Evolutionary conservation across 2,113 vertebrate species (phyloP).

Genomic region (Strix uralensis): DNA sequence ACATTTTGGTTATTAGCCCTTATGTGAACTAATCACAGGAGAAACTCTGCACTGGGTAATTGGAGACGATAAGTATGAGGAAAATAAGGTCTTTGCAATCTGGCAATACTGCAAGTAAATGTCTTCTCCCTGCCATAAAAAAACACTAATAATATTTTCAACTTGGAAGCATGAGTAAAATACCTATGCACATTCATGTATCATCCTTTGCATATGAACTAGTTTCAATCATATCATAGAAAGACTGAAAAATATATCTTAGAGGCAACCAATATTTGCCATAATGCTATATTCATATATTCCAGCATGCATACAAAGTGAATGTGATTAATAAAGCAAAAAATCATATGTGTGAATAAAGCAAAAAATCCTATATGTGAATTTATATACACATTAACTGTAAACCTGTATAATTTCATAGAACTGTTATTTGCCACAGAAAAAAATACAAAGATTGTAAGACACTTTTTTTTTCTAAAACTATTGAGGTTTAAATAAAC

Average conservation of each 20-base stretch:
- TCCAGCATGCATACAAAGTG: background rate
- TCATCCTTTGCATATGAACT: background rate
- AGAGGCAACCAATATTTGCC: background rate
- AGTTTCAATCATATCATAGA: background rate
- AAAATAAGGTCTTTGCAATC: constrained; percentile 34
- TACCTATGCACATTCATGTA: background rate
- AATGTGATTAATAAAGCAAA: background rate
- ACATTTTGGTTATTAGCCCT: constrained; percentile 31
- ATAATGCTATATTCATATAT: background rate
- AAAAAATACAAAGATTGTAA: background rate
- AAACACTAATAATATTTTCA: constrained; percentile 13
- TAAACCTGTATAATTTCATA: background rate
- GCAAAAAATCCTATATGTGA: background rate
- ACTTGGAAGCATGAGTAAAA: background rate
- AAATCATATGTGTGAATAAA: background rate
- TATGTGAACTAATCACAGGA: constrained; percentile 29
- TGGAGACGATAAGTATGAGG: background rate
- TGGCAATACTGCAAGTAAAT: constrained; percentile 10
- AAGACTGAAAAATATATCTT: background rate
- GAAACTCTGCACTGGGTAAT: constrained; percentile 17
- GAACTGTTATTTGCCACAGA: background rate
- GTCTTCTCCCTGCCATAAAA: constrained; percentile 21
- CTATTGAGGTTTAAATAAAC: background rate
- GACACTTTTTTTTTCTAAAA: too few species aligned
- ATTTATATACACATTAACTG: background rate